These are phyloP conservation scores for Gouania willdenowi DNA, from an alignment of 2,797 vertebrate species.

Conservation along the genomic window DNA sequence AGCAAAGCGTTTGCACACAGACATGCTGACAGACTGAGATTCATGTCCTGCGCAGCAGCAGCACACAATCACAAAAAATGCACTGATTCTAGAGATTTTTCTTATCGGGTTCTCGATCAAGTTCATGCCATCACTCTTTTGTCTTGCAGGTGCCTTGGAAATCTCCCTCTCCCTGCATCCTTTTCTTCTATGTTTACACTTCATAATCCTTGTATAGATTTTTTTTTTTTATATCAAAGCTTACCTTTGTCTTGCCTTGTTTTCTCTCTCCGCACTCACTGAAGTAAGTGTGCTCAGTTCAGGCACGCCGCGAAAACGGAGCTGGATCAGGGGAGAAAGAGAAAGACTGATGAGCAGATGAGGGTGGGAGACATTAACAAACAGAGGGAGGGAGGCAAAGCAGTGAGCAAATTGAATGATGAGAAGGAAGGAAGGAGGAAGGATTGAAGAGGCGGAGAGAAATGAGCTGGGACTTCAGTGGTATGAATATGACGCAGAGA, in stretches of 20 bases:
- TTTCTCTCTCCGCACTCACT: constrained; percentile 55
- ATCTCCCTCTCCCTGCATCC: background rate
- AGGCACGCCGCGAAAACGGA: constrained; percentile 57
- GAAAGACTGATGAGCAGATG: constrained; percentile 56
- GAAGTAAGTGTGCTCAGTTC: constrained; percentile 65
- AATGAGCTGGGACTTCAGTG: constrained; percentile 62
- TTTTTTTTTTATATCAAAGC: constrained; percentile 15
- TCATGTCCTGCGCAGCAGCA: too few relatives aligned
- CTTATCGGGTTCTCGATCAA: too few relatives aligned
- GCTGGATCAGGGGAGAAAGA: constrained; percentile 44
- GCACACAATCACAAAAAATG: too few relatives aligned
- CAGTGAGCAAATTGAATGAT: constrained; percentile 68
- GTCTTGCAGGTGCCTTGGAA: constrained; percentile 42
- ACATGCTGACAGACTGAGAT: constrained; percentile 25
- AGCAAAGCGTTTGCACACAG: constrained; percentile 41
- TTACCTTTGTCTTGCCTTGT: constrained; percentile 68
- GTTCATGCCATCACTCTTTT: constrained; percentile 49
- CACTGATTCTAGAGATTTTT: constrained; percentile 33
- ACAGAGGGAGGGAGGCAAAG: constrained; percentile 32
- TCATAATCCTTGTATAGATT: constrained; percentile 32
- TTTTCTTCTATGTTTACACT: background rate
- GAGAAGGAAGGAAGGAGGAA: constrained; percentile 47
- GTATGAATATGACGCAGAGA: constrained; percentile 83
- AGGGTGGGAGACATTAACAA: constrained; percentile 62
- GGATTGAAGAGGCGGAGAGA: constrained; percentile 25